Evolutionary conservation across 2,113 vertebrate genomes (phyloP), one percentile per base, ranked within the genome.

Genomic region (Burhinus bistriatus): DNA sequence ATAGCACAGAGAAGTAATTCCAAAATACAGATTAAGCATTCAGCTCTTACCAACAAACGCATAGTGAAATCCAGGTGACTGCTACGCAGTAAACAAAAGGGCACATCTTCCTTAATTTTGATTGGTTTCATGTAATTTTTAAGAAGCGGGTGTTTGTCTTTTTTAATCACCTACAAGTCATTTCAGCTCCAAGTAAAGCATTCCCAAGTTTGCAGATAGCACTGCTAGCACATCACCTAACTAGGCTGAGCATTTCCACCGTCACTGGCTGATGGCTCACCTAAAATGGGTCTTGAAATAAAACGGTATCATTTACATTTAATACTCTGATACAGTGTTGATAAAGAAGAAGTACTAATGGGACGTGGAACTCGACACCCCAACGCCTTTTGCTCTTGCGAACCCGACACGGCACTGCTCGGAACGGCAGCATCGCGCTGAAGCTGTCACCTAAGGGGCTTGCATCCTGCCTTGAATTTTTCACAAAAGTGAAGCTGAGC

Each of bases 361-460:
- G 44, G 92, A 92, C 17, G 14, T 70, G 61, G 94, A 94, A 85
- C 96, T 97, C 77, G 49, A 97, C 97, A 97, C 87, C 83, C 96
- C 66, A 26, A 47, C 34, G 75, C 91, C 45, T 94, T 97, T 98
- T 62, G 40, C 91, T 97, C n/a, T 93, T 92, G 95, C 42, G 95
- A 96, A 96, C 93, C 92, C 6, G 8, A 88, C 52, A 40, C 40
- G 93, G 96, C 96, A 91, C 42, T 1, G 7, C 95, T 86, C 51
- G 61, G 95, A 68, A 38, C 89, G 54, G 97, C 97, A 96, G 96
- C 97, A 88, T 88, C 77, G 29, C 90, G 84, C 78, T 73, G 81
- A 47, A 95, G 86, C 95, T 96, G 96, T 96, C 97, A 97, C 96
- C 97, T 95, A 89, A 59, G 87, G 96, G 89, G 93, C 87, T 97